Conservation (phyloP, 2,888 invertebrate species). For the Blastobasis lacticolella region DNA sequence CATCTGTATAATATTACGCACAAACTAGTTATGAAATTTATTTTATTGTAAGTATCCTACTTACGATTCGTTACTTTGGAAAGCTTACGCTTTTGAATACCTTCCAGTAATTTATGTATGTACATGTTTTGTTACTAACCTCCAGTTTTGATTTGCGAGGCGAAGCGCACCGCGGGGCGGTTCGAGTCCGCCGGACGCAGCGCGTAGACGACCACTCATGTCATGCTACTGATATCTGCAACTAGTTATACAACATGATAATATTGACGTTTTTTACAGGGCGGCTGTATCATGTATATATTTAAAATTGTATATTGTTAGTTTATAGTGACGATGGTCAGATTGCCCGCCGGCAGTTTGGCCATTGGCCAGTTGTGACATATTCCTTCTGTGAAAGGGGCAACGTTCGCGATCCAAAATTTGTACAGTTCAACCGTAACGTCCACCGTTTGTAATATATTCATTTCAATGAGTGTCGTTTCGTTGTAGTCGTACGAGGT, state of each 20-base stretch:
- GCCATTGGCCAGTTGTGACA: constrained; percentile 83
- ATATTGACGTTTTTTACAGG: constrained; percentile 72
- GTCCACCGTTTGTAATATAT: constrained; percentile 74
- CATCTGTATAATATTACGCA: constrained; percentile 71
- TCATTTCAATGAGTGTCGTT: constrained; percentile 82
- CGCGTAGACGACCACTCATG: constrained; percentile 67
- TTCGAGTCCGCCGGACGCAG: constrained; percentile 44
- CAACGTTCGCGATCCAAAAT: constrained; percentile 79
- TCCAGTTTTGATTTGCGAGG: constrained; percentile 57
- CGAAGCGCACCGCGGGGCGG: constrained; percentile 34
- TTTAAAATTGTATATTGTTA: constrained; percentile 45
- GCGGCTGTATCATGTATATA: constrained; percentile 50
- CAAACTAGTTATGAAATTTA: constrained; percentile 69
- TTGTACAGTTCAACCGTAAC: constrained; percentile 69
- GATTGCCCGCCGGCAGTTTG: constrained; percentile 65
- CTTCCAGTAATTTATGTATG: constrained; percentile 66
- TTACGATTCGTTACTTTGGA: constrained; percentile 63
- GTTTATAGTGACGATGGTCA: constrained; percentile 62
- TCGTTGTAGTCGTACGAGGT: constrained; percentile 74
- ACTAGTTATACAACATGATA: constrained; percentile 54
- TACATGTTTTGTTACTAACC: constrained; percentile 76
- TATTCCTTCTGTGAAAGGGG: constrained; percentile 91
- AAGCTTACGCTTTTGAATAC: constrained; percentile 74
- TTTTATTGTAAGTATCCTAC: constrained; percentile 57
- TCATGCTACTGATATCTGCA: constrained; percentile 33